phyloP scores from a whole-genome alignment of 1,140 invertebrate species.

The Mercenaria mercenaria region DNA sequence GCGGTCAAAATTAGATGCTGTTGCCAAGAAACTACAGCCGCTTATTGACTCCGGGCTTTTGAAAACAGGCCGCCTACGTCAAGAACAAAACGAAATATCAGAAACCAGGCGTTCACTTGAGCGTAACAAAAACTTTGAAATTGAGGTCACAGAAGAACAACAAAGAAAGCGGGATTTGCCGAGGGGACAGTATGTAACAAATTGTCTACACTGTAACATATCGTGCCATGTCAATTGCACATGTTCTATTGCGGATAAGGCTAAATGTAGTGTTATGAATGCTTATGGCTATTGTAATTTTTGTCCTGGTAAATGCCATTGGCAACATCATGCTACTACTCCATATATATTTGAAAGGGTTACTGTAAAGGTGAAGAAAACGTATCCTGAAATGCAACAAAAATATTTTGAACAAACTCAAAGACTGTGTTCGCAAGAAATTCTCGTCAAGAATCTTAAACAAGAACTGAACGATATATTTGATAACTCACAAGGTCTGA shows the following conservation, averaged over 20 bases:
- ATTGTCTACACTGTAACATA: conserved; percentile 55
- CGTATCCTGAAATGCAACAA: background rate
- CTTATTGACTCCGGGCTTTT: conserved; percentile 12
- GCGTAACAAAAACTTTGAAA: conserved; percentile 58
- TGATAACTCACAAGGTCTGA: background rate
- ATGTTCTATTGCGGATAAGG: background rate
- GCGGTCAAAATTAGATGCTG: background rate
- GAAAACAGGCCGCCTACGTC: background rate
- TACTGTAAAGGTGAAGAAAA: conserved; percentile 24
- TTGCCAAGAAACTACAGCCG: conserved; percentile 12
- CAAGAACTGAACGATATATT: conserved; percentile 36
- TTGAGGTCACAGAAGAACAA: conserved; percentile 1
- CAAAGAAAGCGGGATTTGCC: background rate
- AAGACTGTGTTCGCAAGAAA: conserved; percentile 29
- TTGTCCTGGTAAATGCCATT: conserved; percentile 32
- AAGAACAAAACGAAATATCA: background rate
- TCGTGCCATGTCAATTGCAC: conserved; percentile 62
- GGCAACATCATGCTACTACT: conserved; percentile 42
- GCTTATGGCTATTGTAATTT: conserved; percentile 22
- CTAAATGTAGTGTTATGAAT: background rate
- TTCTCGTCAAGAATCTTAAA: conserved; percentile 25
- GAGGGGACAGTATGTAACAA: conserved; percentile 48
- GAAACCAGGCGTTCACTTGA: conserved; percentile 31
- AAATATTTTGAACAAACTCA: conserved; percentile 1
- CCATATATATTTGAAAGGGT: background rate